A percentile compares a stretch with the other conserved stretches of the same genome.
Evolutionary conservation across 2,797 vertebrate genomes (phyloP).

Genomic region (Gila robusta): DNA sequence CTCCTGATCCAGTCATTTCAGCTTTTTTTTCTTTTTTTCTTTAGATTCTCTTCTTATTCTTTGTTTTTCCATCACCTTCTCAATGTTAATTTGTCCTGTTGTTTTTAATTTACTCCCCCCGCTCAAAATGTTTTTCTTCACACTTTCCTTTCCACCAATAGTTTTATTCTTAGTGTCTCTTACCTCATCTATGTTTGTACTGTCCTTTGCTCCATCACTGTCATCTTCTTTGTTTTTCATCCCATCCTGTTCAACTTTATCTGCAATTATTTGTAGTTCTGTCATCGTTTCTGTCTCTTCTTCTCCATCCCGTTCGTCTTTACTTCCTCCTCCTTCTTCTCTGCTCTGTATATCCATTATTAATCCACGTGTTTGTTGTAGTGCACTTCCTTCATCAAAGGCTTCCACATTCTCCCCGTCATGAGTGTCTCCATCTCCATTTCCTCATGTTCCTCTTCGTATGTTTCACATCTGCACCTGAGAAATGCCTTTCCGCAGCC

Average conservation of each 20-base stretch:
- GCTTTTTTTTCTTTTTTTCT: too few relatives aligned
- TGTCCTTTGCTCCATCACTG: neutral
- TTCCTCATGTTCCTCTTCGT: too few relatives aligned
- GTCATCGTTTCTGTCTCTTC: neutral
- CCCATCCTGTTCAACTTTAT: neutral
- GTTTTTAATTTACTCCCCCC: neutral
- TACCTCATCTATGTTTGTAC: neutral
- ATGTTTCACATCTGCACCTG: too few relatives aligned
- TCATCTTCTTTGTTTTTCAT: neutral
- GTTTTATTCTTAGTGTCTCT: neutral
- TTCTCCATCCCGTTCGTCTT: neutral
- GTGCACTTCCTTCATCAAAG: neutral
- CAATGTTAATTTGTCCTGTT: neutral
- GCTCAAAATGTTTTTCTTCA: neutral
- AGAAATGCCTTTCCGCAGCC: too few relatives aligned
- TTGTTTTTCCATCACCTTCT: too few relatives aligned
- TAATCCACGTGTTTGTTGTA: neutral
- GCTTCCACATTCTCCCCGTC: neutral
- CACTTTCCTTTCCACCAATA: neutral
- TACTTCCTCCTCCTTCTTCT: neutral
- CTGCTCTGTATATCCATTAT: neutral
- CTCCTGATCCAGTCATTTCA: neutral
- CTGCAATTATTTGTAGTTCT: too few relatives aligned
- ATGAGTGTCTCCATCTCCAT: too few relatives aligned
- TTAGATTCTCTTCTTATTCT: too few relatives aligned